Percentiles rank a stretch among this genome's conserved stretches.
Conservation (phyloP, 2,888 invertebrate species). For the Heterodera filipjevi region DNA sequence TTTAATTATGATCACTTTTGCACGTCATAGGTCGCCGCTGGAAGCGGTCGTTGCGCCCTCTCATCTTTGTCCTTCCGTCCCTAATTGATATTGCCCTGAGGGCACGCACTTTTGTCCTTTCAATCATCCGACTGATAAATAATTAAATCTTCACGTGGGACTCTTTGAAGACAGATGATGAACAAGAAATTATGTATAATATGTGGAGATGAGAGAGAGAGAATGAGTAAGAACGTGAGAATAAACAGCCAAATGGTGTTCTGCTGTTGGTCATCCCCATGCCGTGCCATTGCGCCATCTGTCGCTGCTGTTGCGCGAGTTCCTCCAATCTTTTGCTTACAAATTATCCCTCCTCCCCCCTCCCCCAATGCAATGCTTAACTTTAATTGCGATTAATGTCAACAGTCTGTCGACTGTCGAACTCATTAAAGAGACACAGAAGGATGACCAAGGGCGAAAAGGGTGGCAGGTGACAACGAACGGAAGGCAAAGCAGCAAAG, state of each 20-base stretch:
- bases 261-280: background rate
- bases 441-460: background rate
- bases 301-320: background rate
- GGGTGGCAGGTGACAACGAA: background rate
- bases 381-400: background rate
- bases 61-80: background rate
- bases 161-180: background rate
- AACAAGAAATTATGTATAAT: background rate
- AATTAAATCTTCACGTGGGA: conserved; percentile 1
- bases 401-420: background rate
- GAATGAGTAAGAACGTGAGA: background rate
- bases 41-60: background rate
- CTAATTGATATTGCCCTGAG: background rate
- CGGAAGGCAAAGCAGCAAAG: background rate
- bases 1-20: background rate
- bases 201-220: background rate
- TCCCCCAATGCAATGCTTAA: background rate
- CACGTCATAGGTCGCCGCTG: background rate
- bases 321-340: no score
- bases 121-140: conserved; percentile 3
- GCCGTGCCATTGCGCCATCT: background rate
- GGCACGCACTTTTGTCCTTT: background rate
- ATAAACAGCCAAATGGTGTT: background rate
- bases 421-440: background rate
- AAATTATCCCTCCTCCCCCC: background rate